Conservation (phyloP, 2,797 vertebrate species). For the Anniella stebbinsi region DNA sequence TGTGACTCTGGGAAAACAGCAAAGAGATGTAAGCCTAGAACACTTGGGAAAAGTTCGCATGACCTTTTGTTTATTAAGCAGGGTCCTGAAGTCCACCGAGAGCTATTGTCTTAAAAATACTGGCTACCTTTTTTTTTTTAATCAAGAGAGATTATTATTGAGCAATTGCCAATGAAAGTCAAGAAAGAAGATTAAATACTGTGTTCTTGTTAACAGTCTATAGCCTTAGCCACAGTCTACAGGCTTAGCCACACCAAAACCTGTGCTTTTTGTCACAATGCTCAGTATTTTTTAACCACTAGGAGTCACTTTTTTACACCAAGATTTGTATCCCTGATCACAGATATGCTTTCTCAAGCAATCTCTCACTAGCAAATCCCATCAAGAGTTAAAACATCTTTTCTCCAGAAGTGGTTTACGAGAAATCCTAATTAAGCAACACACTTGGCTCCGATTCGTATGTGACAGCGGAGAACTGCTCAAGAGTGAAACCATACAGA, state of each 20-base stretch:
- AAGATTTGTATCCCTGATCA: not conserved
- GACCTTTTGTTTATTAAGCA: constrained; percentile 44
- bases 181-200: not conserved
- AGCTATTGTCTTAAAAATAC: constrained; percentile 38
- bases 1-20: not conserved
- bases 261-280: not conserved
- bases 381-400: not conserved
- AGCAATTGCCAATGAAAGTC: constrained; percentile 46
- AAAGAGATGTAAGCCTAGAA: constrained; percentile 45
- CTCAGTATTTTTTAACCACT: not conserved
- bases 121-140: constrained; percentile 43
- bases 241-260: not conserved
- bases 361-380: no score
- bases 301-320: not conserved
- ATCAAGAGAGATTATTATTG: constrained; percentile 55
- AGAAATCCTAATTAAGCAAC: not conserved
- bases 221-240: not conserved
- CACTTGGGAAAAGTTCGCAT: constrained; percentile 44
- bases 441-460: not conserved
- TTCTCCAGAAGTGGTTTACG: not conserved
- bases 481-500: not conserved
- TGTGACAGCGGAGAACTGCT: not conserved
- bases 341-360: not conserved
- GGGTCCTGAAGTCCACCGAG: constrained; percentile 23
- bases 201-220: not conserved